These are phyloP conservation scores for Patiria pectinifera DNA, from an alignment of 53 echinoderm and acorn worm genomes.

Conservation along the genomic window DNA sequence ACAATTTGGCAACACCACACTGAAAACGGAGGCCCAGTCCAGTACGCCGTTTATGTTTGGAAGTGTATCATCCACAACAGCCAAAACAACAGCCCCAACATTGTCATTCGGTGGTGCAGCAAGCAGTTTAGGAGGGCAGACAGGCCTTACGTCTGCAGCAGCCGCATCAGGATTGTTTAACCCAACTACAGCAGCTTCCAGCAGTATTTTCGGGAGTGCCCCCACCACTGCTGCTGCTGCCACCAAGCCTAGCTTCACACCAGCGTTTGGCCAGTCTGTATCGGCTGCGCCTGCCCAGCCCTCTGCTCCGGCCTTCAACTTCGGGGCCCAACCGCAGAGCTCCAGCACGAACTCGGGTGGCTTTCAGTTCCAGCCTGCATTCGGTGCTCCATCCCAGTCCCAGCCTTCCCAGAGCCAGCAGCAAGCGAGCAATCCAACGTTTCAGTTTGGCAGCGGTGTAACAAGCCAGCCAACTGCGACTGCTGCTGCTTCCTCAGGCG, in stretches of 20 bases:
- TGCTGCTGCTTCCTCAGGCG: constrained; percentile 5
- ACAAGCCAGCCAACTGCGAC: neutral
- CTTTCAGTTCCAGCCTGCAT: constrained; percentile 51
- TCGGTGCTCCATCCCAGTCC: neutral
- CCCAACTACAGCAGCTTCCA: constrained; percentile 15
- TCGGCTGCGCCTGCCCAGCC: constrained; percentile 16
- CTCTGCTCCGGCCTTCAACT: neutral
- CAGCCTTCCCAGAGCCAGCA: constrained; percentile 12
- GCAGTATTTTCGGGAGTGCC: constrained; percentile 28
- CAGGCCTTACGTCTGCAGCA: neutral
- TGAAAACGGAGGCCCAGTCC: constrained; percentile 18
- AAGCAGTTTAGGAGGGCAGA: neutral
- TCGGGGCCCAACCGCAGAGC: neutral
- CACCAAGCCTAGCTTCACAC: constrained; percentile 32
- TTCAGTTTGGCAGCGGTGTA: neutral
- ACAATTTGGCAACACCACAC: neutral
- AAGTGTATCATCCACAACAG: neutral
- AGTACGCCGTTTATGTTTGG: constrained; percentile 39
- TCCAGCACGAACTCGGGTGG: neutral
- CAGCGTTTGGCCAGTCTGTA: constrained; percentile 27
- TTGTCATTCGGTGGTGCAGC: constrained; percentile 21
- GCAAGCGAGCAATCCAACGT: constrained; percentile 6
- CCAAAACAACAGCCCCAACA: constrained; percentile 22
- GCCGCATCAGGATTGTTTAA: constrained; percentile 10
- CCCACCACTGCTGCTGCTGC: constrained; percentile 21